These are phyloP conservation scores for Zosterops borbonicus DNA, from an alignment of 2,113 vertebrate species.

Conservation along the genomic window DNA sequence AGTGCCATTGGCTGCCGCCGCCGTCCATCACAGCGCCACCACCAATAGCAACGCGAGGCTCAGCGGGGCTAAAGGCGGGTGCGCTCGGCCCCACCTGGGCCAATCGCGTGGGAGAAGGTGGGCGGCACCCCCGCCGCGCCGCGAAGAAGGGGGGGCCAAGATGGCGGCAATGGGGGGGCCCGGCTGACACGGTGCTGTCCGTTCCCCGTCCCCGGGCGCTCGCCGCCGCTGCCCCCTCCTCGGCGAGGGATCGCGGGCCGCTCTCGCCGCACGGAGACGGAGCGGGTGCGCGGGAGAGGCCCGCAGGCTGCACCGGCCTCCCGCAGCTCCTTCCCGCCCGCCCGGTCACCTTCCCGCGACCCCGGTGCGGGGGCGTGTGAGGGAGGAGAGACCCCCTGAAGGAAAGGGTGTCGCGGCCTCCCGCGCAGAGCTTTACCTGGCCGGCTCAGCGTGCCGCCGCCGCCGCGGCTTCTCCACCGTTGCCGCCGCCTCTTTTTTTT, in stretches of 20 bases:
- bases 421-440: conserved; percentile 42
- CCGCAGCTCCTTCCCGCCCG: neutral
- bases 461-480: conserved; percentile 22
- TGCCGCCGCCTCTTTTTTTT: neutral
- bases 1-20: neutral
- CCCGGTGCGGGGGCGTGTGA: neutral
- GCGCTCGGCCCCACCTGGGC: neutral
- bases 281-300: neutral
- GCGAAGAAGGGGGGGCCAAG: conserved; percentile 60
- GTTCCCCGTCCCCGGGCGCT: neutral
- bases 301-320: neutral
- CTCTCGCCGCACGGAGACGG: neutral
- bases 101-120: conserved; percentile 60
- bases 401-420: conserved; percentile 6
- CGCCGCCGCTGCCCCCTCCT: neutral
- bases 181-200: neutral
- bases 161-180: conserved; percentile 71
- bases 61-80: neutral
- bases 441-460: conserved; percentile 9
- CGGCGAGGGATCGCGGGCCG: neutral
- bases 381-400: conserved; percentile 4
- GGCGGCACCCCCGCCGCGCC: neutral
- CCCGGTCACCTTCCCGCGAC: conserved; percentile 43
- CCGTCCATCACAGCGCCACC: neutral
- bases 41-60: neutral